These are phyloP conservation scores for Cerastis rubricosa DNA, from an alignment of 2,888 invertebrate species.

Conservation along the genomic window DNA sequence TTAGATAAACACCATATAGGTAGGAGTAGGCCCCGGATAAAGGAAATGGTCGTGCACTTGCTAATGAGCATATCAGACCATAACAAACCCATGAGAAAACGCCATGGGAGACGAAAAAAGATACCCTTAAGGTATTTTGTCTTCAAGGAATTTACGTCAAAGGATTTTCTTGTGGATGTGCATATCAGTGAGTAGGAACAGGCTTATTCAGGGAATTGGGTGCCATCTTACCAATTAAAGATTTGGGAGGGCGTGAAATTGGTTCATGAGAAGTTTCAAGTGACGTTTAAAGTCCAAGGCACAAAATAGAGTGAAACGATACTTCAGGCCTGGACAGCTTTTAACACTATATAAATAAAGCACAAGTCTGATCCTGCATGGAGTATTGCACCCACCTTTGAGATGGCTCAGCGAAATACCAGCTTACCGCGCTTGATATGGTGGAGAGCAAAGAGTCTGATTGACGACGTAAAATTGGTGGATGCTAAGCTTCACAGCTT, in stretches of 20 bases:
- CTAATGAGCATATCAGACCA: slow-evolving; percentile 59
- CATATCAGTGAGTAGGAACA: background rate
- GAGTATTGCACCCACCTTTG: no score
- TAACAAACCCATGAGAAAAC: slow-evolving; percentile 43
- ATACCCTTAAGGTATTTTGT: background rate
- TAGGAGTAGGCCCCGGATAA: slow-evolving; percentile 32
- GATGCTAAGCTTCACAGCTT: no score
- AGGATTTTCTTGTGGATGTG: background rate
- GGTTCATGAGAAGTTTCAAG: background rate
- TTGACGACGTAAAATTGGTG: no score
- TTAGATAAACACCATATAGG: slow-evolving; percentile 54
- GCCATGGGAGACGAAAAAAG: background rate
- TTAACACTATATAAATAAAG: no score
- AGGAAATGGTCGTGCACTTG: slow-evolving; percentile 47
- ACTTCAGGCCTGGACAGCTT: no score
- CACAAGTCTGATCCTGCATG: no score
- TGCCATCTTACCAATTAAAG: background rate
- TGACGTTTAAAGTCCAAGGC: no score
- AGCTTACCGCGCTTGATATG: no score
- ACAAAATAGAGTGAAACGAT: no score
- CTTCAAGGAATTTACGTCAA: slow-evolving; percentile 2
- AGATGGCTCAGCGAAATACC: no score
- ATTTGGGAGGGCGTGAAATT: background rate
- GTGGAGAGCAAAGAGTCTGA: no score
- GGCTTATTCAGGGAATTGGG: background rate